phyloP scores from a whole-genome alignment of 2,113 vertebrate genomes.

The Eurypyga helias region DNA sequence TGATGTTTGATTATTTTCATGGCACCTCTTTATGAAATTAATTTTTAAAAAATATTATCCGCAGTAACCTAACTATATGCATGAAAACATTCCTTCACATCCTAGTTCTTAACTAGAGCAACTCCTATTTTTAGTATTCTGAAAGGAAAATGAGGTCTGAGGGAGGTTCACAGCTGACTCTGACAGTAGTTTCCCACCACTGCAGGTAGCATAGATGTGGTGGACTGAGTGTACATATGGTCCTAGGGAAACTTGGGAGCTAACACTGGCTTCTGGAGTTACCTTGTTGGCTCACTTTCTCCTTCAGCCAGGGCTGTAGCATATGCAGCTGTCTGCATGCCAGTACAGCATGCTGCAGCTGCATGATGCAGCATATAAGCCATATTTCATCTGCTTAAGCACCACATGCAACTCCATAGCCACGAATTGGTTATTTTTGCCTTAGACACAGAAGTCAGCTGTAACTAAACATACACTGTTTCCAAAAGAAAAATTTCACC shows the following conservation, averaged over 20 bases:
- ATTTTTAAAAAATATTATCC: not conserved
- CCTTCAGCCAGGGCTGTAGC: not conserved
- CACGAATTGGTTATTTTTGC: not conserved
- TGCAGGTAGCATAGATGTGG: not conserved
- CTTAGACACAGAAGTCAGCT: not conserved
- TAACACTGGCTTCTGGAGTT: not conserved
- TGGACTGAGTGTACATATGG: not conserved
- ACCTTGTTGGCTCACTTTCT: not conserved
- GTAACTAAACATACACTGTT: not conserved
- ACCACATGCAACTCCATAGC: not conserved
- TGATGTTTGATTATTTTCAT: not conserved
- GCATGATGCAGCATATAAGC: rapidly evolving
- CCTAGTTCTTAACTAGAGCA: not conserved
- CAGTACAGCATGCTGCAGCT: not conserved
- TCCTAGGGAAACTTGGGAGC: not conserved
- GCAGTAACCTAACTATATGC: not conserved
- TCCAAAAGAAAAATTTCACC: not conserved
- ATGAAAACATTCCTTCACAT: not conserved
- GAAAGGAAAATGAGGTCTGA: not conserved
- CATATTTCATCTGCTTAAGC: not conserved
- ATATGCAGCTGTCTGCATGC: not conserved
- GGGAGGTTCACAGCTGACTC: not conserved
- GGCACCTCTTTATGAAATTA: not conserved
- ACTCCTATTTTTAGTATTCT: not conserved
- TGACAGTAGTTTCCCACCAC: not conserved